Percentiles rank a stretch among this genome's conserved stretches.
Evolutionary conservation across 2,888 invertebrate species (phyloP).

Genomic region (Argyra leucocephala): DNA sequence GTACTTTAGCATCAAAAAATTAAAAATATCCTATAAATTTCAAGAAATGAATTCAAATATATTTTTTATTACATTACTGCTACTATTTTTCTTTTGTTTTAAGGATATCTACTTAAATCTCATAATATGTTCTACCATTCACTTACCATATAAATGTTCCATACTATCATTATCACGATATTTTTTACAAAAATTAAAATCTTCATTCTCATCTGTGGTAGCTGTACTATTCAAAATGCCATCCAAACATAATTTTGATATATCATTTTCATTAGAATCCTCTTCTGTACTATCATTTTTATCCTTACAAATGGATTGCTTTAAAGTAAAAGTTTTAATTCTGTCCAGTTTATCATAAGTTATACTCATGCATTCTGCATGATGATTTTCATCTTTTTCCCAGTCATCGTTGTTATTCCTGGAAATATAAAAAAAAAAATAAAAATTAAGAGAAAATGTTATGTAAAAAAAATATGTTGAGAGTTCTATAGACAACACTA

Average conservation of each 20-base stretch:
- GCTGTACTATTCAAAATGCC: background rate
- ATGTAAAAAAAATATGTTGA: no score
- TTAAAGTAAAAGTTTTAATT: slow-evolving; percentile 46
- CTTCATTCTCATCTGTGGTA: background rate
- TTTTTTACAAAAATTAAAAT: background rate
- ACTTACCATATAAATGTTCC: background rate
- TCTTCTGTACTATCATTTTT: background rate
- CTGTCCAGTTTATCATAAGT: slow-evolving; percentile 49
- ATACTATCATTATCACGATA: background rate
- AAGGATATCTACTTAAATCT: no score
- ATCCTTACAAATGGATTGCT: slow-evolving; percentile 25
- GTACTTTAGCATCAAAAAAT: no score
- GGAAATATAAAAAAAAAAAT: no score
- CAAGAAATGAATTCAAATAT: no score
- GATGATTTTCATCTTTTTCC: background rate
- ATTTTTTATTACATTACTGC: no score
- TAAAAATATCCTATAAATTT: no score
- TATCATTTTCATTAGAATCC: background rate
- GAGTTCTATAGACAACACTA: no score
- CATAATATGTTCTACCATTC: background rate
- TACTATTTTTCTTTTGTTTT: no score
- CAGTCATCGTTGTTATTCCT: background rate
- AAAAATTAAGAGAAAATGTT: no score
- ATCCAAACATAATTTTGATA: background rate
- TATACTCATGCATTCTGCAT: slow-evolving; percentile 52